Evolutionary conservation across 2,113 vertebrate genomes (phyloP), one percentile per base, ranked within the genome.

Genomic region (Aspiorhynchus laticeps): DNA sequence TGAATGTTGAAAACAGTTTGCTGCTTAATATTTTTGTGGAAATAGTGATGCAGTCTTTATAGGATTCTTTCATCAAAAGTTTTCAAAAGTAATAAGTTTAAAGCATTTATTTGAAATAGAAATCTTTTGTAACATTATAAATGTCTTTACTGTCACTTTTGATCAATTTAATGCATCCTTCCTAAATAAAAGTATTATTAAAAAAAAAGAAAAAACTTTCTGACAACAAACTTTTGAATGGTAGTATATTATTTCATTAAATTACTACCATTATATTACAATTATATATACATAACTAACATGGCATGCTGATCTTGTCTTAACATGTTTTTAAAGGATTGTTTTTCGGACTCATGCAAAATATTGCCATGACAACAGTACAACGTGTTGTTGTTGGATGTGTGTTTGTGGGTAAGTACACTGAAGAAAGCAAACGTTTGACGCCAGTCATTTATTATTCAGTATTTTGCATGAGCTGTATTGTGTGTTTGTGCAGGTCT

Each of bases 401-500:
- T 84, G 77, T 89, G 80, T 91, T 92, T 87, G 85, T 90, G 14
- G 90, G 91, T 91, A 69, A 85, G 90, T 88, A 56, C 46, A 71
- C 19, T 79, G 6, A 56, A 56, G 26, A 46, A 51, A 53, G 19
- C 38, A 67, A 17, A 80, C 4, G 53, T 78, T 73, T 74, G 36
- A 74, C 2, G 5, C 17, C 51, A 53, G 51, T 53, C 51, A 53
- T 53, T 53, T 53, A 19, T 21, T 21, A 51, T 51, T 51, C 4
- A 17, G 48, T 53, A 53, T 53, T 51, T 48, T 10, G n/a, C 12
- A 33, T 53, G 19, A 76, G 48, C 17, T 84, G 33, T 31, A 33
- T 38, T 82, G 41, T 87, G n/a, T 91, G 46, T n/a, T 87, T 38
- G 80, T 85, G 26, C 91, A 99, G 98, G 89, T 67, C 17, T 95